Base-by-base conservation (phyloP, 2,888 invertebrate genomes). In the Epinotia ramella region DNA sequence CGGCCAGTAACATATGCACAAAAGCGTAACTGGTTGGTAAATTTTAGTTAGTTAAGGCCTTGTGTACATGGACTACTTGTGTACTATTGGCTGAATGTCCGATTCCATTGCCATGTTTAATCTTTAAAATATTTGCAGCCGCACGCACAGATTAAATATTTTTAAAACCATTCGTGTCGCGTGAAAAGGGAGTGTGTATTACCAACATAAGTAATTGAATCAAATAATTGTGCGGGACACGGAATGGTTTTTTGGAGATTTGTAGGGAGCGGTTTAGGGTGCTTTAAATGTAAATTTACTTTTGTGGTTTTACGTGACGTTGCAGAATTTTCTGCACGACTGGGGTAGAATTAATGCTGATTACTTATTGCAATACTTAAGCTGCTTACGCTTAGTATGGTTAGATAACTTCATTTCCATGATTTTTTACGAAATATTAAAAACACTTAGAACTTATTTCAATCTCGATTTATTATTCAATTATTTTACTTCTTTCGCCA, bases 91-190 rank as follows among this genome's bases (percentile, higher is more conserved):
- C 59, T 60, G 69, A 11, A 69, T 60, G 59, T 40, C 12, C 57
- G 46, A 69, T 57, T 69, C 69, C 60, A 69, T 60, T 59, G 46
- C 69, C 59, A 57, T 33, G 49, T 49, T 60, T 70, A 70, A 70
- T 18, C 70, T 62, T 70, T 70, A 33, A 63, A 70, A 70, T 70
- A 70, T 70, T 70, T 70, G 70, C 70, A 60, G 33, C 49, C 28
- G 70, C 70, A 70, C 62, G 70, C 70, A 70, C 70, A 40, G 70
- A 62, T 70, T 63, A 57, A 57, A 49, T 62, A 49, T 62, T 70
- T 70, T 70, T 70, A 11, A 46, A 60, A 62, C n/a, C 62, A 46
- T 53, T 49, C 70, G 70, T 70, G 70, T n/a, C 70, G 2, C 33
- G 16, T 70, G 70, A 49, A 70, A 62, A 63, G 70, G 62, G 70